Conservation (phyloP, 2,888 invertebrate species). For the Pemphredon lugubris region DNA sequence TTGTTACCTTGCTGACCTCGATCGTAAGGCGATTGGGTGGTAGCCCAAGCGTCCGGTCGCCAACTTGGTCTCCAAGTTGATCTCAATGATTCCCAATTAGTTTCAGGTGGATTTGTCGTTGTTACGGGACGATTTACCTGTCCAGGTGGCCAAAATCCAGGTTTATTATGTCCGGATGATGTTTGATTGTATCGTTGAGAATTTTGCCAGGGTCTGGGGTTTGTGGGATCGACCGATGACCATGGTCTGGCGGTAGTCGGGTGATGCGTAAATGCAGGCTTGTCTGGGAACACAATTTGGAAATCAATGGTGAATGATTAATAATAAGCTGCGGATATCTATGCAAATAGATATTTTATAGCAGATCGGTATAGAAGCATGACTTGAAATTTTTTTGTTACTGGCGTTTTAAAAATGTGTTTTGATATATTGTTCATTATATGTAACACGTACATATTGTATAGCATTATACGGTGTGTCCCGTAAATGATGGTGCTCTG, state of each 20-base stretch:
- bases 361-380: no score
- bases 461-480: no score
- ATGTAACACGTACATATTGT: no score
- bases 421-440: no score
- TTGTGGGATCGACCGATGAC: conserved; percentile 8
- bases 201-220: conserved; percentile 15
- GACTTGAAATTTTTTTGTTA: no score
- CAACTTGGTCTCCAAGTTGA: conserved; percentile 41
- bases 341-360: no score
- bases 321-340: no score
- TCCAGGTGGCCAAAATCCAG: conserved; percentile 69
- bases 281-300: conserved; percentile 12
- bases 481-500: no score
- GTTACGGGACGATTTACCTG: conserved; percentile 76
- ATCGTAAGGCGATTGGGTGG: conserved; percentile 11
- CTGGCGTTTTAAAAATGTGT: no score
- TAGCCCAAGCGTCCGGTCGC: conserved; percentile 18
- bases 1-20: no score
- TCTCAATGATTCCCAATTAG: conserved; percentile 31
- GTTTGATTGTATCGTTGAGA: conserved; percentile 30
- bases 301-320: no score
- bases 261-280: background rate
- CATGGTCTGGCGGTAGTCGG: conserved; percentile 18
- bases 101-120: conserved; percentile 60
- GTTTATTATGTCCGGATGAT: background rate